Percentiles rank a stretch among this genome's conserved stretches.
These are phyloP conservation scores for Paralinhomoeus sp. DNA, from an alignment of 2,888 invertebrate genomes.

Conservation along the genomic window DNA sequence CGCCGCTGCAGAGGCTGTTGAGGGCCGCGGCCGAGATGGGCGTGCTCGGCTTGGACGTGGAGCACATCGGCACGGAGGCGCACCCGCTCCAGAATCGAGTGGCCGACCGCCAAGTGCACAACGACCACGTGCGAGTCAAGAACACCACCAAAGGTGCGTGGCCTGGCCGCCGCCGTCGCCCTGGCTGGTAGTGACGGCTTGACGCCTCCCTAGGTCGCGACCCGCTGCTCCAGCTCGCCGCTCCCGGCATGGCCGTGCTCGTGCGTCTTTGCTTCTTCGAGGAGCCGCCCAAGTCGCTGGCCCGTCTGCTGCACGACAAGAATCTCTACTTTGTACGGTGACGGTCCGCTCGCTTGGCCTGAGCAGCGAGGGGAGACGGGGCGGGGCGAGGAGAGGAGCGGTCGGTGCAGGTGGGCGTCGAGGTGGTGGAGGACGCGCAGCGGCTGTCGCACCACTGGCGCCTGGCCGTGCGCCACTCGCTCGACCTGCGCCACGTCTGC, in stretches of 20 bases:
- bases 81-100: neutral
- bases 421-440: neutral
- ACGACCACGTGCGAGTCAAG: neutral
- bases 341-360: no score
- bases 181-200: neutral
- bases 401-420: neutral
- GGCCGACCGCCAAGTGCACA: neutral
- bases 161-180: neutral
- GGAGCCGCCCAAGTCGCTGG: neutral
- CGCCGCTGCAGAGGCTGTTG: neutral
- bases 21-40: neutral
- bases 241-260: neutral
- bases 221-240: neutral
- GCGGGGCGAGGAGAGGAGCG: no score
- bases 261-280: constrained; percentile 1
- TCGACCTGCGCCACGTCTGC: constrained; percentile 1
- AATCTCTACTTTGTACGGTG: no score
- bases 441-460: neutral
- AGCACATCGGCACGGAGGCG: neutral
- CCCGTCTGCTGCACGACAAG: neutral
- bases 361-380: no score
- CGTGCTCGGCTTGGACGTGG: constrained; percentile 1
- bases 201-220: neutral
- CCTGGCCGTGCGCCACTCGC: neutral
- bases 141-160: neutral